phyloP scores from a whole-genome alignment of 2,797 vertebrate species.

The Crocodylus rhombifer region DNA sequence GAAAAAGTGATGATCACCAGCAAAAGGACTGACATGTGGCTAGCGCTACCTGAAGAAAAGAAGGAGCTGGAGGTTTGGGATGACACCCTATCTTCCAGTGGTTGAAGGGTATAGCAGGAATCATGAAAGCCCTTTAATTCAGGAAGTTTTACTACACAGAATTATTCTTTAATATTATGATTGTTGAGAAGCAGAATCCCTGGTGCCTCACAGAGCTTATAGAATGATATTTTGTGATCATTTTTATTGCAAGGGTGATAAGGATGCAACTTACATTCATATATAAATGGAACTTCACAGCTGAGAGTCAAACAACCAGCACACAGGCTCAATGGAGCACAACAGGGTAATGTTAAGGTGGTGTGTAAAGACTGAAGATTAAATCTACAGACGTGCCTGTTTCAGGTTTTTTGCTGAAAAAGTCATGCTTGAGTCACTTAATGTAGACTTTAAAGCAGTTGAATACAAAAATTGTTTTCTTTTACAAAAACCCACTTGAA shows the following conservation, averaged over 20 bases:
- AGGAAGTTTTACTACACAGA: rapidly evolving
- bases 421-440: background rate
- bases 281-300: background rate
- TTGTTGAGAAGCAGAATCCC: background rate
- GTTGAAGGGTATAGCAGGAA: background rate
- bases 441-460: background rate
- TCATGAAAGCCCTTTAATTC: background rate
- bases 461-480: background rate
- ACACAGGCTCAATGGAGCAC: background rate
- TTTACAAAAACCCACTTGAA: background rate
- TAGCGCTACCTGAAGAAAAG: background rate
- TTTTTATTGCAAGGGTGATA: background rate
- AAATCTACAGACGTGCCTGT: background rate
- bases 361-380: background rate
- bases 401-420: slow-evolving; percentile 16
- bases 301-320: background rate
- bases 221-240: background rate
- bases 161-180: background rate
- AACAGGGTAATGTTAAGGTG: background rate
- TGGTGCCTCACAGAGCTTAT: background rate
- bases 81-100: background rate
- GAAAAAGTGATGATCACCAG: background rate
- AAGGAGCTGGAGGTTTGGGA: background rate
- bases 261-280: background rate
- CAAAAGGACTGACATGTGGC: background rate